Percentiles rank a stretch among this genome's conserved stretches.
Conservation (phyloP, 2,797 vertebrate genomes). For the Botia almorhae region DNA sequence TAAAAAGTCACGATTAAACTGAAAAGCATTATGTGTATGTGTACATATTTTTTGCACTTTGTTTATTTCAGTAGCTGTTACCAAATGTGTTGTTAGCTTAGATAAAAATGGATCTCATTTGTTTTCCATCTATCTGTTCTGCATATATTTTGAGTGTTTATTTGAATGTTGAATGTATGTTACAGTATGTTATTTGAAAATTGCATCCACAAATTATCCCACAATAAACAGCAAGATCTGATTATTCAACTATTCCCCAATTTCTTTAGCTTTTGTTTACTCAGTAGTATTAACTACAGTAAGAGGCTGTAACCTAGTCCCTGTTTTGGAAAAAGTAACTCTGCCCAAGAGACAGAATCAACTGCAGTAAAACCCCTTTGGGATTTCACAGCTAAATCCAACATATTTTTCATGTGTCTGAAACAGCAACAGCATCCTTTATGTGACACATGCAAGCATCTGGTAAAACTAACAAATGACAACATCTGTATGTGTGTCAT, state of each 20-base stretch:
- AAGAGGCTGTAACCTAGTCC: slow-evolving; percentile 29
- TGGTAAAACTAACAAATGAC: not conserved
- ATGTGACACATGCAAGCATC: not conserved
- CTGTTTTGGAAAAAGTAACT: slow-evolving; percentile 43
- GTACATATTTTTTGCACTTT: not conserved
- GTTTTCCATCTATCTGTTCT: too few species aligned
- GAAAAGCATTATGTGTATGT: too few species aligned
- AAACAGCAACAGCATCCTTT: not conserved
- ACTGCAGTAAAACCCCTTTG: slow-evolving; percentile 27
- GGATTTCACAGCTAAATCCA: slow-evolving; percentile 27
- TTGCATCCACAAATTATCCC: not conserved
- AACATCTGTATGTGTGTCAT: not conserved
- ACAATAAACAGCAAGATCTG: not conserved
- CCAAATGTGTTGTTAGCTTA: too few species aligned
- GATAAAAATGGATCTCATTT: too few species aligned
- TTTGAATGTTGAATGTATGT: not conserved
- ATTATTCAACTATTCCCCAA: not conserved
- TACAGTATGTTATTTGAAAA: not conserved
- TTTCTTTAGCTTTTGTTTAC: not conserved
- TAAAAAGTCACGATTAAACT: not conserved
- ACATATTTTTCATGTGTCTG: slow-evolving; percentile 10
- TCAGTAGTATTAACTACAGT: slow-evolving; percentile 10
- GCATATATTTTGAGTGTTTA: not conserved
- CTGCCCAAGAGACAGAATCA: slow-evolving; percentile 39
- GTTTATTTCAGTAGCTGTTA: not conserved